Percentiles rank a stretch among this genome's conserved stretches.
phyloP scores from a whole-genome alignment of 2,113 vertebrate genomes.

The Clarias macrocephalus region DNA sequence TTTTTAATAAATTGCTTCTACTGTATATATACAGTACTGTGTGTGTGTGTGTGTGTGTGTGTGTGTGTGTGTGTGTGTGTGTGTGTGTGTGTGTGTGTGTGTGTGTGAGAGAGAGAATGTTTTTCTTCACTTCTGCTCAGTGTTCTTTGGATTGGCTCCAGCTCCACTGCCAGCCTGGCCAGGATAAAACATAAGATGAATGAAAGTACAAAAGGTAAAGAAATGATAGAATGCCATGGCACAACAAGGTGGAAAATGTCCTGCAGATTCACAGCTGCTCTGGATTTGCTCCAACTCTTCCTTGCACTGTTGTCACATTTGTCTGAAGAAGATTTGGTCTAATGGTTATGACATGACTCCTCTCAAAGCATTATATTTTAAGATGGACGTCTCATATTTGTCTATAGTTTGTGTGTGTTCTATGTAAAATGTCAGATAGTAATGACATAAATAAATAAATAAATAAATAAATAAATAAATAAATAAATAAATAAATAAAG shows the following conservation, averaged over 20 bases:
- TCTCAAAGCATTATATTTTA: not conserved
- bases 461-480: not conserved
- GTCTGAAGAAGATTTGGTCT: not conserved
- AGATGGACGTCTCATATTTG: not conserved
- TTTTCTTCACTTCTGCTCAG: not conserved
- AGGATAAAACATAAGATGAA: not conserved
- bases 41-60: conserved; percentile 13
- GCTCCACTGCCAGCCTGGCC: not conserved
- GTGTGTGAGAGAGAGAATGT: not conserved
- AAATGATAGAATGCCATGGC: not conserved
- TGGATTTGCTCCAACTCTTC: not conserved
- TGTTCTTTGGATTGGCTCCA: not conserved
- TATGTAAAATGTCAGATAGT: not conserved
- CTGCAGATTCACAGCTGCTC: not conserved
- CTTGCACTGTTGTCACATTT: not conserved
- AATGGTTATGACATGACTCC: not conserved
- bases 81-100: not conserved
- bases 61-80: conserved; percentile 17
- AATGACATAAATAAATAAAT: not conserved
- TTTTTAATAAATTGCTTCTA: not conserved
- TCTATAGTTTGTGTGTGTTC: not conserved
- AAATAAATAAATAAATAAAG: no score
- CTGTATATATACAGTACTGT: no score
- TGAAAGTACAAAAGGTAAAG: conserved; percentile 1
- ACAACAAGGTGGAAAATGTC: not conserved